Base-by-base conservation (phyloP, 2,113 vertebrate genomes). In the Mobula birostris region DNA sequence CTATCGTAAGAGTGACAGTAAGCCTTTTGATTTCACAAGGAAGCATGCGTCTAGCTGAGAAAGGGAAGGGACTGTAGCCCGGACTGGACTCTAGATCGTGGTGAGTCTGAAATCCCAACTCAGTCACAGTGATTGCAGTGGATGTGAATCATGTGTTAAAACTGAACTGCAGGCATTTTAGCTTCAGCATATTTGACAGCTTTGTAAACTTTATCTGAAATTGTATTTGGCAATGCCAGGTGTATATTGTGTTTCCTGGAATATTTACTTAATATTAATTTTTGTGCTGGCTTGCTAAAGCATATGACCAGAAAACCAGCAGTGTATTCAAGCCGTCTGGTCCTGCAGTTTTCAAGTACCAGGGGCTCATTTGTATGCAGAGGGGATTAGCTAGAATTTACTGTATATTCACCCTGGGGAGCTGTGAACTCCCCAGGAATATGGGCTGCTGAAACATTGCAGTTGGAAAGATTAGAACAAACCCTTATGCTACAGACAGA, bases 341-440 rank as follows among this genome's bases (percentile, higher is more conserved):
- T 94, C 94, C 94, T 94, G 94, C 66, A 29, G 79, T 74, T 85
- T 72, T 87, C 80, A 74, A 93, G 94, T 85, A 85, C 97, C 96
- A 96, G 97, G 97, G 95, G 95, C 97, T 98, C 97, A 98, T 98
- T 98, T 97, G 98, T 98, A 97, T 98, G 98, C 98, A 97, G 97
- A 97, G 96, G 97, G 97, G 98, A 98, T 99, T 98, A 98, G 97
- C 97, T 95, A 96, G 98, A 98, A 98, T 98, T 98, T 97, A 97
- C 97, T 97, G 95, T 97, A 98, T 98, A 97, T 97, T 98, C 96
- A 94, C 97, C 96, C 96, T 97, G 96, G 97, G 97, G 97, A 97
- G 96, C 96, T 96, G 97, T 97, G 97, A 95, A 95, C 96, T 96
- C 97, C 97, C 97, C 96, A 97, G 98, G 98, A 98, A 97, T 96